Evolutionary conservation across 2,113 vertebrate genomes (phyloP).

Genomic region (Probosciger aterrimus): DNA sequence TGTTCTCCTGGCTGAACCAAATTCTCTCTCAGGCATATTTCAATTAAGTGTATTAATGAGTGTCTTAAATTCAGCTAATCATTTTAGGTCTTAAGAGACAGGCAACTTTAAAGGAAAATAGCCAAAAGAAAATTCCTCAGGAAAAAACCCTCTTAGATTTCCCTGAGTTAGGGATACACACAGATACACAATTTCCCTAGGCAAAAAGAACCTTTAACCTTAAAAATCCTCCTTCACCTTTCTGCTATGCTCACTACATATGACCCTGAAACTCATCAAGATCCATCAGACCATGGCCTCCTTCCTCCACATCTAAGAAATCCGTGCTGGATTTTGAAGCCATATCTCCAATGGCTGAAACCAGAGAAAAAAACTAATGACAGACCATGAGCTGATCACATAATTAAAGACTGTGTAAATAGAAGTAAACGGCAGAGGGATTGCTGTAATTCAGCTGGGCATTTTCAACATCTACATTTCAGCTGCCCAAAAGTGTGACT

Average conservation of each 20-base stretch:
- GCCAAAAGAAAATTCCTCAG: not conserved
- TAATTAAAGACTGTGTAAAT: not conserved
- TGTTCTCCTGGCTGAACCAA: not conserved
- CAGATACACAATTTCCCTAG: not conserved
- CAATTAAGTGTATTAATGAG: not conserved
- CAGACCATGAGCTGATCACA: not conserved
- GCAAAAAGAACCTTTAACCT: not conserved
- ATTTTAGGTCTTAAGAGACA: not conserved
- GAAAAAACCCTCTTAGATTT: not conserved
- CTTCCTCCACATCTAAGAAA: not conserved
- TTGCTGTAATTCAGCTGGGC: not conserved
- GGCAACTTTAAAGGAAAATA: not conserved
- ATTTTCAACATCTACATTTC: not conserved
- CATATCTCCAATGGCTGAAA: not conserved
- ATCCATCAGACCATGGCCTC: not conserved
- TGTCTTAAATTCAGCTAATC: slow-evolving; percentile 19
- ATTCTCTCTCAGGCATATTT: slow-evolving; percentile 10
- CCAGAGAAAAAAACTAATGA: not conserved
- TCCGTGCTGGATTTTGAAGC: not conserved
- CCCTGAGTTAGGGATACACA: not conserved
- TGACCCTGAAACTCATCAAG: not conserved
- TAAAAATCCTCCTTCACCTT: not conserved
- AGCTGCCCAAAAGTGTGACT: not conserved
- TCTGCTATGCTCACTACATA: not conserved
- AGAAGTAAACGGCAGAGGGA: not conserved